Base-by-base conservation (phyloP, 2,797 vertebrate genomes). In the Valencia hispanica region DNA sequence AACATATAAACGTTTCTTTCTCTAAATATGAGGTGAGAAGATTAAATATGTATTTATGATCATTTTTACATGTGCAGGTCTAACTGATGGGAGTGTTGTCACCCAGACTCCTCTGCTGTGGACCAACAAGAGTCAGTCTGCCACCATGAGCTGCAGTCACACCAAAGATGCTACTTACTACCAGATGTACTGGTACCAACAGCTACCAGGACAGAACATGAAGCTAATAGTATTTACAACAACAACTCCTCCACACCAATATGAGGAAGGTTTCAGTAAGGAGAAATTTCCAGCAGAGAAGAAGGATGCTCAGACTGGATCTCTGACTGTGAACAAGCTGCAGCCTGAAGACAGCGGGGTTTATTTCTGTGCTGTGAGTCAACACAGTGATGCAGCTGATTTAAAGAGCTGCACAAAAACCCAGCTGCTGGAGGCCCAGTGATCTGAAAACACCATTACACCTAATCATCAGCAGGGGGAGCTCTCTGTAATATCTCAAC, bases 161-260 rank as follows among this genome's bases (percentile, higher is more conserved):
- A 84, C 15, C 1, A 79, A 72, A 25, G 84, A 17, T 20, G 0
- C 0, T 43, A 0, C 0, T 0, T 85, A 83, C 22, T 25, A 0
- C 25, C 82, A 73, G 45, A 92, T 92, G 90, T 92, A 89, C 81
- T 92, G 90, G 89, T 92, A 86, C 72, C 72, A 76, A 25, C 90
- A 92, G 72, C 77, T 68, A 8, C 79, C 73, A n/a, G 87, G 86
- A 70, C 57, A 89, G 51, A 57, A 48, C 1, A 89, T 92, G 76
- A 84, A 79, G 51, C 82, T 70, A 20, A 76, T 88, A 0, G 84
- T 81, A 4, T 84, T 51, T 22, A 90, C 78, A 14, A 66, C 63
- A 68, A 18, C 50, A 68, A 27, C 17, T 50, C 45, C 68, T 50
- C 66, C 66, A 47, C 70, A 66, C 45, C 20, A 43, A 17, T 90